Percentiles rank a stretch among this genome's conserved stretches.
phyloP scores from a whole-genome alignment of 2,797 vertebrate genomes.

The Chromis chromis region DNA sequence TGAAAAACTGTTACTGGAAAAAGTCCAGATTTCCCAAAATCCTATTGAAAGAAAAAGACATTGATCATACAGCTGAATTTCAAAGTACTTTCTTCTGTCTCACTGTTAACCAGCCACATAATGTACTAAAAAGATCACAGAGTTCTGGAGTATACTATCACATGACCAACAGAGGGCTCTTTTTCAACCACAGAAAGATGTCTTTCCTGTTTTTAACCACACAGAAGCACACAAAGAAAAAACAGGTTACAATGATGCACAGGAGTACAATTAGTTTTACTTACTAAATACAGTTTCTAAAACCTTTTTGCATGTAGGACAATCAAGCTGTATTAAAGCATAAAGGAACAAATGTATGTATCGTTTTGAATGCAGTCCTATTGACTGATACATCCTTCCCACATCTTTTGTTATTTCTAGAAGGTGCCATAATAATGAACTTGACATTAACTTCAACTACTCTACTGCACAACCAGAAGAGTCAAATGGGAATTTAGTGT shows the following conservation, averaged over 20 bases:
- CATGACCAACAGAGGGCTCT: constrained; percentile 65
- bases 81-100: background rate
- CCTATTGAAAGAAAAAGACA: background rate
- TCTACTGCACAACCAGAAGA: background rate
- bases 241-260: background rate
- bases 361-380: background rate
- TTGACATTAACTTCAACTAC: too few species aligned
- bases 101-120: constrained; percentile 13
- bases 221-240: background rate
- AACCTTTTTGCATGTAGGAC: background rate
- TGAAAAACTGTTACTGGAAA: background rate
- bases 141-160: constrained; percentile 5
- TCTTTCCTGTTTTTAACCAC: background rate
- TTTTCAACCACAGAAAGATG: constrained; percentile 26
- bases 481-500: background rate
- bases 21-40: background rate
- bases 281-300: background rate
- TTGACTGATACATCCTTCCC: background rate
- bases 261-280: background rate
- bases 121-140: constrained; percentile 33
- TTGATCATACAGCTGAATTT: background rate
- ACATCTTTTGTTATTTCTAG: background rate
- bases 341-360: background rate
- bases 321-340: background rate
- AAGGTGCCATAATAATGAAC: background rate